Percentiles rank a stretch among this genome's conserved stretches.
phyloP scores from a whole-genome alignment of 2,888 invertebrate genomes.

The Eutolmus rufibarbis region DNA sequence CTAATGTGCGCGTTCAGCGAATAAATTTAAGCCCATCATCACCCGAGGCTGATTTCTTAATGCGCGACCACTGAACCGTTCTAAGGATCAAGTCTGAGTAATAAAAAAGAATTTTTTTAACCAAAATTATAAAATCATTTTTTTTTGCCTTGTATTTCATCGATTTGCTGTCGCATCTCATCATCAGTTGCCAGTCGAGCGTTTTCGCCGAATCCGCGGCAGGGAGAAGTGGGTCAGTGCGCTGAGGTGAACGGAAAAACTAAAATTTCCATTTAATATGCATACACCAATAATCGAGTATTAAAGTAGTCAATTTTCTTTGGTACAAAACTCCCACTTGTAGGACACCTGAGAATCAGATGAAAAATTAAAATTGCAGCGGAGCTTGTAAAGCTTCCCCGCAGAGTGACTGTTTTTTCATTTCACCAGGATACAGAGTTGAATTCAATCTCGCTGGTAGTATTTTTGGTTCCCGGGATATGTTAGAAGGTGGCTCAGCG shows the following conservation, averaged over 20 bases:
- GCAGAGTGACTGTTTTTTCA: slow-evolving; percentile 8
- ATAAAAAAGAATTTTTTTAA: slow-evolving; percentile 23
- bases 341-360: slow-evolving; percentile 6
- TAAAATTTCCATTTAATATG: neutral
- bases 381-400: slow-evolving; percentile 26
- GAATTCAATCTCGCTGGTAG: neutral
- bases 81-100: slow-evolving; percentile 32
- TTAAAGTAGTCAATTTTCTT: neutral
- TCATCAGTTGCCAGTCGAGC: slow-evolving; percentile 21
- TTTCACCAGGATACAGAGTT: neutral
- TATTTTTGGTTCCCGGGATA: neutral
- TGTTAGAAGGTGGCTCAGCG: neutral
- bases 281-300: neutral
- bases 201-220: neutral
- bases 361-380: slow-evolving; percentile 1
- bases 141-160: slow-evolving; percentile 38
- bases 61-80: slow-evolving; percentile 45
- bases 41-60: slow-evolving; percentile 42
- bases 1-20: slow-evolving; percentile 2
- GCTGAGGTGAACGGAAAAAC: neutral
- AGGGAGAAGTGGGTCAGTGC: neutral
- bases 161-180: slow-evolving; percentile 40
- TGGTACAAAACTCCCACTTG: neutral
- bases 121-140: neutral
- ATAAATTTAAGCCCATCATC: slow-evolving; percentile 33